Base-by-base conservation (phyloP, 2,888 invertebrate genomes). In the Pilophorus perplexus region DNA sequence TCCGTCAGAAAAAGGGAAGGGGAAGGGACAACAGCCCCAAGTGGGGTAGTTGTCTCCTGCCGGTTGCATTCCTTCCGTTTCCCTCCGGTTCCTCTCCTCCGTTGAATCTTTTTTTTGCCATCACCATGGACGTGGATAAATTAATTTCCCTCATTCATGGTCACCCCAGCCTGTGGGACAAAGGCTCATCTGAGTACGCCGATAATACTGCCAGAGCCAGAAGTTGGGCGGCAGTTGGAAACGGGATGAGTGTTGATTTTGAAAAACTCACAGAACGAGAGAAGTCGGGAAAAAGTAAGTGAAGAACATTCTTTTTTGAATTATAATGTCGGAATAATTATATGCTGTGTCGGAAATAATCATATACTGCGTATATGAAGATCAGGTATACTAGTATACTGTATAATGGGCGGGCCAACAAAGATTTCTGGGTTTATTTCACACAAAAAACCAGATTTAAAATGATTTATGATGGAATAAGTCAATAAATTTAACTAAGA, bases 381-480 rank as follows among this genome's bases (percentile, higher is more conserved):
- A n/a, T n/a, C n/a, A n/a, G n/a, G n/a, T n/a, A n/a, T n/a, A 33
- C 33, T 33, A 12, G 2, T 38, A 38, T 38, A 38, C 6, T 3
- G 6, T 2, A 42, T 42, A 40, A 5, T 12, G 42, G 42, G 6
- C 2, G 42, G 42, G 2, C 40, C 40, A 40, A 40, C n/a, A 14
- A 14, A 42, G n/a, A 42, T 42, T 40, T 40, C 40, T 40, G 40
- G 42, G 42, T 3, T 42, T 6, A 42, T 42, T 6, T 42, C 16
- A n/a, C 40, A 12, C 40, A 42, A 6, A 42, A 6, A 2, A 14
- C 40, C 40, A 40, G 40, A 12, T 40, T 40, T 40, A 40, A 40
- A 22, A 46, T 46, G 12, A 46, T 46, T 46, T 46, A 22, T n/a
- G 46, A 46, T 5, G 46, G 23, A 46, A 46, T 46, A 46, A 22